Evolutionary conservation across 1,140 invertebrate species (phyloP), one percentile per base, ranked within the genome.

Genomic region (Acromyrmex echinatior): DNA sequence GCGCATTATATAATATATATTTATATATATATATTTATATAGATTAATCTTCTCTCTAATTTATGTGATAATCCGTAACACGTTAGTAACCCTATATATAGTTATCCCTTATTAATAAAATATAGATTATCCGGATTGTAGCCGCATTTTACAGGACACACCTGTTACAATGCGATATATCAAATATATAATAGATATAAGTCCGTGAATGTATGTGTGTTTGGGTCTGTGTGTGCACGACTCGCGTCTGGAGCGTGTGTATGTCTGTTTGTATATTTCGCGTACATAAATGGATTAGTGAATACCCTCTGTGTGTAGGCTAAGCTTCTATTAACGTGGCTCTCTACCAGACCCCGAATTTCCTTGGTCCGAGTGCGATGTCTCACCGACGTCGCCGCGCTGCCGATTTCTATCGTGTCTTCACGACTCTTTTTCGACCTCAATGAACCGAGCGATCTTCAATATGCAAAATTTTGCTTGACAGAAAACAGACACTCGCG

Each of bases 181-280:
- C 93, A 95, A 94, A 95, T 94, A 95, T 95, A 94, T 94, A 94
- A 87, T 91, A 91, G 89, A 93, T 94, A 91, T 89, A 88, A 86
- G 90, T 92, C 87, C 90, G 87, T 89, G 79, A 35, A 39, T 88
- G 88, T 88, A 31, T 51, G 49, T 88, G 2, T 31, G 28, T n/a
- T 25, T 25, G 18, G 51, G 4, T 49, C 2, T 31, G 31, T 65
- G 21, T 73, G 14, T 86, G 66, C 12, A 28, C 45, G 31, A 12
- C 21, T 39, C 14, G 53, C 28, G 49, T 81, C n/a, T 35, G 51
- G 18, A 60, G 70, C n/a, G 53, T 74, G 28, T 60, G 7, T 56
- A 3, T 76, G 7, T 53, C 21, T 77, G 49, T 70, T 14, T 76
- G 53, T 74, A 49, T 58, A 1, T 45, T 90, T 88, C 91, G 82